phyloP scores from a whole-genome alignment of 1,140 invertebrate species.

The Euborellia annulipes region DNA sequence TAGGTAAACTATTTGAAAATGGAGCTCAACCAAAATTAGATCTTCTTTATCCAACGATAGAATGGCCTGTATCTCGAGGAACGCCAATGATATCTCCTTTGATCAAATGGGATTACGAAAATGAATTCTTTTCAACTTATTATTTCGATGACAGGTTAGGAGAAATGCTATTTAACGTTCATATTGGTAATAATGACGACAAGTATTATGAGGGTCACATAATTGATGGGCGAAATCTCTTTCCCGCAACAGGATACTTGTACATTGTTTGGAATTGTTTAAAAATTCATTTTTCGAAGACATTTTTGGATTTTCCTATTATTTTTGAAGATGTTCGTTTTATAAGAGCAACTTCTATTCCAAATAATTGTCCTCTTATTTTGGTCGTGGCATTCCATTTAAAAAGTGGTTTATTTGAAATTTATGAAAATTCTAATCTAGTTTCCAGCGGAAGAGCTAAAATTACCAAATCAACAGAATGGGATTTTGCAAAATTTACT shows the following conservation, averaged over 20 bases:
- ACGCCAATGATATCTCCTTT: conserved; percentile 62
- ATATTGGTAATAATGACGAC: conserved; percentile 10
- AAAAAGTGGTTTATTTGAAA: conserved; percentile 37
- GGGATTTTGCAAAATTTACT: not conserved
- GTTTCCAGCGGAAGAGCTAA: conserved; percentile 27
- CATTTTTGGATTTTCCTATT: conserved; percentile 28
- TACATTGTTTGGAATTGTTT: conserved; percentile 9
- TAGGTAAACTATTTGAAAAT: conserved; percentile 28
- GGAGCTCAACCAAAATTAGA: conserved; percentile 35
- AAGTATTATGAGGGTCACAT: conserved; percentile 4
- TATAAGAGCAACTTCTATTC: conserved; percentile 40
- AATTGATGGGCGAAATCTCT: conserved; percentile 32
- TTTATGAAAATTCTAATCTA: conserved; percentile 34
- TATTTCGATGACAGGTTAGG: not conserved
- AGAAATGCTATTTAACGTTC: not conserved
- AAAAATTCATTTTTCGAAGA: conserved; percentile 19
- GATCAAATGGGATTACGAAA: conserved; percentile 80
- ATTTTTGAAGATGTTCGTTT: conserved; percentile 40
- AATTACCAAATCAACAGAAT: conserved; percentile 13
- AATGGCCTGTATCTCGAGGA: conserved; percentile 60
- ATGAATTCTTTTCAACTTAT: conserved; percentile 27
- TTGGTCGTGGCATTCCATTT: conserved; percentile 23
- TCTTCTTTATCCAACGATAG: conserved; percentile 34
- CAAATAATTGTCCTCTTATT: conserved; percentile 20
- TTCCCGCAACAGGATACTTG: conserved; percentile 43